Percentiles rank a stretch among this genome's conserved stretches.
Evolutionary conservation across 1,140 invertebrate genomes (phyloP).

Genomic region (Coboldia fuscipes): DNA sequence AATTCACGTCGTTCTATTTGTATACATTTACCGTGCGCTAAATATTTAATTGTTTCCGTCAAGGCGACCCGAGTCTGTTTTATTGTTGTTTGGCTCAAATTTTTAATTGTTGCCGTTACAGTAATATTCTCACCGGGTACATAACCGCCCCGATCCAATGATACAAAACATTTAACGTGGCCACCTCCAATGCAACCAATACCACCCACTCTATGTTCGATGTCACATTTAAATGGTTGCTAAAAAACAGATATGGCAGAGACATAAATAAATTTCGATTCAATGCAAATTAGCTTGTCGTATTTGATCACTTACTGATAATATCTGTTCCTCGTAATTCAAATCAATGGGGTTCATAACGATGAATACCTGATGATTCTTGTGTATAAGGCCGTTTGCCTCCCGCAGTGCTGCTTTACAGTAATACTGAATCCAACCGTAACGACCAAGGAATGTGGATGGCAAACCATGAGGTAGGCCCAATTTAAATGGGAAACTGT

Average conservation of each 20-base stretch:
- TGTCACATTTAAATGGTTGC: slow-evolving; percentile 81
- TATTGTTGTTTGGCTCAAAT: slow-evolving; percentile 59
- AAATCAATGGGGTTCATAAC: slow-evolving; percentile 92
- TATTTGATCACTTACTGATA: slow-evolving; percentile 45
- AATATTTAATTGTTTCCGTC: slow-evolving; percentile 80
- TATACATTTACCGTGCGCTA: slow-evolving; percentile 64
- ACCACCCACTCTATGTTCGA: slow-evolving; percentile 74
- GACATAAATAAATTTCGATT: slow-evolving; percentile 4
- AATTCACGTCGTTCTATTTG: slow-evolving; percentile 73
- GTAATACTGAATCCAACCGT: slow-evolving; percentile 90
- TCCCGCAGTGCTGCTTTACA: slow-evolving; percentile 80
- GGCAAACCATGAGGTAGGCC: slow-evolving; percentile 75
- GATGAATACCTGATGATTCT: slow-evolving; percentile 92
- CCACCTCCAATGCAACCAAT: slow-evolving; percentile 66
- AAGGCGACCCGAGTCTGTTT: slow-evolving; percentile 52
- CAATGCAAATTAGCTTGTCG: not conserved
- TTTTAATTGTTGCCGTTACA: slow-evolving; percentile 64
- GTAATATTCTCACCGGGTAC: slow-evolving; percentile 82
- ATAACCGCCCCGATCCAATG: slow-evolving; percentile 76
- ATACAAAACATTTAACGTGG: slow-evolving; percentile 58
- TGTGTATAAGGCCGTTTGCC: slow-evolving; percentile 74
- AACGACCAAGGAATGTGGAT: slow-evolving; percentile 82
- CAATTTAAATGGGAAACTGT: slow-evolving; percentile 87
- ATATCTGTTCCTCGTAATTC: slow-evolving; percentile 69
- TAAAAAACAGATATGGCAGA: slow-evolving; percentile 19